Evolutionary conservation across 1,140 invertebrate genomes (phyloP).

Genomic region (Cecropterus lyciades): DNA sequence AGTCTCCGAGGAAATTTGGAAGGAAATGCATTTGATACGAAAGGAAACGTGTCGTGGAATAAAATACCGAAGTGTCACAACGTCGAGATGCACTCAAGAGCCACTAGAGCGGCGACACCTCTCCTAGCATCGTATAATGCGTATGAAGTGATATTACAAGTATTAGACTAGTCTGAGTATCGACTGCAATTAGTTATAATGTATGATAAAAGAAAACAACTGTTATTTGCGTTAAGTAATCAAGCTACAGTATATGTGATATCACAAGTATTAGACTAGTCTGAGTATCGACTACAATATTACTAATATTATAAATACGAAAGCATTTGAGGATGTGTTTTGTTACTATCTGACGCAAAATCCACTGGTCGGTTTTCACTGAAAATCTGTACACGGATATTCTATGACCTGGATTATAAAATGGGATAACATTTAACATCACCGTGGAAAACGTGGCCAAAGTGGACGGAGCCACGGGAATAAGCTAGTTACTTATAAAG

Average conservation of each 20-base stretch:
- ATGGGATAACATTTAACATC: too few species aligned
- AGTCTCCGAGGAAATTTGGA: constrained; percentile 54
- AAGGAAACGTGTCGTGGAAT: constrained; percentile 54
- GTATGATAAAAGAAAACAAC: too few species aligned
- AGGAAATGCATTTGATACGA: constrained; percentile 52
- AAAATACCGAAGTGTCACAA: constrained; percentile 46
- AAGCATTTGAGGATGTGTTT: too few species aligned
- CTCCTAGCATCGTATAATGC: constrained; percentile 18
- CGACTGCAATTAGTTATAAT: not conserved
- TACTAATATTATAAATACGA: too few species aligned
- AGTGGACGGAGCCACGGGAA: too few species aligned
- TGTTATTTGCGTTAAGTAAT: too few species aligned
- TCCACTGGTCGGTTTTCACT: too few species aligned
- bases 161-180: not conserved
- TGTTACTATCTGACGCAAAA: too few species aligned
- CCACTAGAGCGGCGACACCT: constrained; percentile 36
- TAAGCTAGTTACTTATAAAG: not conserved
- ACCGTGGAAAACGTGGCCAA: too few species aligned
- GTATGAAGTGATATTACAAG: constrained; percentile 1
- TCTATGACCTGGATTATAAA: too few species aligned
- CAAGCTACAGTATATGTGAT: too few species aligned
- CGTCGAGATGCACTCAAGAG: constrained; percentile 12
- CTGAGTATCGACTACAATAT: not conserved
- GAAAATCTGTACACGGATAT: too few species aligned
- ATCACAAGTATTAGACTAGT: not conserved